Conservation (phyloP, 2,113 vertebrate genomes). For the Neolamprologus devosi region DNA sequence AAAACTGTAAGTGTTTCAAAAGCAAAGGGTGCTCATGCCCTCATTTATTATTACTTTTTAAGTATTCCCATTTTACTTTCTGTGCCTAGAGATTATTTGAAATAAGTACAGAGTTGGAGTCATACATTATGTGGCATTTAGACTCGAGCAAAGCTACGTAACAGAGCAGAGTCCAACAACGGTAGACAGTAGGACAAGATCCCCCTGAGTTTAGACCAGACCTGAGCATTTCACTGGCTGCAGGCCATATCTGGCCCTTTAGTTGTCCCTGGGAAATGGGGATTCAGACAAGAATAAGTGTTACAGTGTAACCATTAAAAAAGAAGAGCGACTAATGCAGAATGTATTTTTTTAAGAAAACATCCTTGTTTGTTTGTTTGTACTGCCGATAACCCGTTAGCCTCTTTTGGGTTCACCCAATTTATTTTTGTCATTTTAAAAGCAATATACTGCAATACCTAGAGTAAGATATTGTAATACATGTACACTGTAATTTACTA, state of each 20-base stretch:
- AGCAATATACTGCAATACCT: background rate
- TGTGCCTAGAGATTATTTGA: background rate
- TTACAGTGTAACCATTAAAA: background rate
- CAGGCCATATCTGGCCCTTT: background rate
- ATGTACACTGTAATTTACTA: background rate
- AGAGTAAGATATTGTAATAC: background rate
- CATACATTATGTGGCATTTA: background rate
- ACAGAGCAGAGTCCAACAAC: background rate
- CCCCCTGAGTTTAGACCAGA: background rate
- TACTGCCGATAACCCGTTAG: background rate
- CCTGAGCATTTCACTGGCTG: background rate
- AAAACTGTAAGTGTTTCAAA: background rate
- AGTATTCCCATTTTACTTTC: background rate
- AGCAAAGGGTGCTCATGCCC: background rate
- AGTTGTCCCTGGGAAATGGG: background rate
- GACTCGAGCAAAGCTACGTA: background rate
- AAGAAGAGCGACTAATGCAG: background rate
- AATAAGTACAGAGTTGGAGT: background rate
- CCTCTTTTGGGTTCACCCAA: background rate
- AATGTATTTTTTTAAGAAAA: background rate
- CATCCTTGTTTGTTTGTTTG: background rate
- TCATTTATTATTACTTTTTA: background rate
- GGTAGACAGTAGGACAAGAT: background rate
- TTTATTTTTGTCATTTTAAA: background rate
- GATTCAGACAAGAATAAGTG: background rate